phyloP scores from a whole-genome alignment of 64 coral and sea anemone genomes.

The Dendronephthya gigantea region DNA sequence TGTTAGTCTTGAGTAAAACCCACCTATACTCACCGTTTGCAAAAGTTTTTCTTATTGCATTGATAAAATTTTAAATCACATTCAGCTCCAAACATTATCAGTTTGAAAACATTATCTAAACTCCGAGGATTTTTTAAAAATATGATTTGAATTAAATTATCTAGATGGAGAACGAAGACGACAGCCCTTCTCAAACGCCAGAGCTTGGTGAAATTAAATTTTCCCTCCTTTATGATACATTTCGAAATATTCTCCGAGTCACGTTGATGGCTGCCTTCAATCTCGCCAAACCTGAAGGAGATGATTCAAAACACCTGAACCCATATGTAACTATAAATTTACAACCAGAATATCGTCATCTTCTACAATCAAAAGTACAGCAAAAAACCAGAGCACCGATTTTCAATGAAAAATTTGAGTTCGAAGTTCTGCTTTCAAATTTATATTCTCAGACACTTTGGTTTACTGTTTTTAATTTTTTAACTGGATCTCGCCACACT shows the following conservation, averaged over 20 bases:
- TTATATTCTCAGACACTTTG: neutral
- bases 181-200: neutral
- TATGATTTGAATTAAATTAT: neutral
- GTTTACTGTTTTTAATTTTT: conserved; percentile 7
- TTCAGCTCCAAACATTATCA: no score
- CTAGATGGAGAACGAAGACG: neutral
- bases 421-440: neutral
- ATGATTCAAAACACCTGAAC: neutral
- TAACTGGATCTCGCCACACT: neutral
- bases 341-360: conserved; percentile 9
- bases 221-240: neutral
- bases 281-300: neutral
- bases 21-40: no score
- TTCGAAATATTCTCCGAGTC: neutral
- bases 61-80: no score
- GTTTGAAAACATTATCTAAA: no score
- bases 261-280: neutral
- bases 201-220: neutral
- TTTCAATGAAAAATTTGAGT: conserved; percentile 8
- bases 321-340: neutral
- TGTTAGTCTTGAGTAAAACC: no score
- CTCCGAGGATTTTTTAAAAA: no score
- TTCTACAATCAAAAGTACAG: neutral
- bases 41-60: no score
- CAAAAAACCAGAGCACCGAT: neutral